Evolutionary conservation across 2,113 vertebrate genomes (phyloP).

Genomic region (Catagonus wagneri): DNA sequence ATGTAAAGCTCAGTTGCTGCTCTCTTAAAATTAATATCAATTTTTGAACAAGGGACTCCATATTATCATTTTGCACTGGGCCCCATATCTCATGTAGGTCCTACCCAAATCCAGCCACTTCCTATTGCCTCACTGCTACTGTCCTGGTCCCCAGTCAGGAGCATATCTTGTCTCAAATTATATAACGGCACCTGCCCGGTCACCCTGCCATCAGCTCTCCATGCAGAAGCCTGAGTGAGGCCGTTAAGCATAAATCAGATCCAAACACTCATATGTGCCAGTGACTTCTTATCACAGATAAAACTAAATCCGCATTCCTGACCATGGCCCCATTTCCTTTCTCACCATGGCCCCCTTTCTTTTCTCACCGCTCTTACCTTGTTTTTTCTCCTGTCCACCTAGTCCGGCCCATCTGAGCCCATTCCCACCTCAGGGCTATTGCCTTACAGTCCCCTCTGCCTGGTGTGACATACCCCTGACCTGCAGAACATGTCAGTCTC

Average conservation of each 20-base stretch:
- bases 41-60: not conserved
- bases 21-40: not conserved
- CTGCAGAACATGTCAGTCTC: not conserved
- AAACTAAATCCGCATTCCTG: not conserved
- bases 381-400: not conserved
- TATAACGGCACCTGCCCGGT: not conserved
- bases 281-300: not conserved
- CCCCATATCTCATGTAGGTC: not conserved
- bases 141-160: not conserved
- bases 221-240: not conserved
- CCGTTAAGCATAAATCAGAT: not conserved
- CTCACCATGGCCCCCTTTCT: not conserved
- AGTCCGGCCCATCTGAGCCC: not conserved
- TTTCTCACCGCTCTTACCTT: not conserved
- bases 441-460: not conserved
- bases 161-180: not conserved
- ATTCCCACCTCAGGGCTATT: not conserved
- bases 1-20: not conserved
- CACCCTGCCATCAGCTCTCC: not conserved
- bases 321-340: not conserved
- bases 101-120: not conserved
- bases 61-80: not conserved
- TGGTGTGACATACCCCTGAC: not conserved
- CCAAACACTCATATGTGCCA: not conserved
- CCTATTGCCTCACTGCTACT: not conserved